A percentile compares a stretch with the other conserved stretches of the same genome.
phyloP scores from a whole-genome alignment of 2,888 invertebrate genomes.

The Gasteruption jaculator region DNA sequence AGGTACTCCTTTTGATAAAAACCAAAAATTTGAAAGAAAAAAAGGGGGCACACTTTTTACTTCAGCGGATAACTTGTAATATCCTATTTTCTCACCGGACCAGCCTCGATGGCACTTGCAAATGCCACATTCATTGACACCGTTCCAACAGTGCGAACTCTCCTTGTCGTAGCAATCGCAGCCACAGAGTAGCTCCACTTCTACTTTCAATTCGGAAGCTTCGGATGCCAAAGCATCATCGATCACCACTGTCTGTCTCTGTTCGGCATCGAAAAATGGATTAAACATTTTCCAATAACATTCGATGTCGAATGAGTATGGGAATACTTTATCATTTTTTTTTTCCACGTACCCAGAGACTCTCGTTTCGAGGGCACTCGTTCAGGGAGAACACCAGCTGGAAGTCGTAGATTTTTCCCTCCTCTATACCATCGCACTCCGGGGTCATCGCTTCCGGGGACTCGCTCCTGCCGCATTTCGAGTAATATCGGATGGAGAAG shows the following conservation, averaged over 20 bases:
- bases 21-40: neutral
- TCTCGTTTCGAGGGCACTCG: constrained; percentile 56
- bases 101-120: constrained; percentile 63
- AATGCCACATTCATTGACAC: constrained; percentile 62
- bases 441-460: constrained; percentile 53
- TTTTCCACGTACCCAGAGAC: constrained; percentile 54
- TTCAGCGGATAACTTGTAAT: constrained; percentile 1
- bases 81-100: constrained; percentile 52
- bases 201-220: constrained; percentile 58
- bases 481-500: constrained; percentile 66
- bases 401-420: constrained; percentile 63
- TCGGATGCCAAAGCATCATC: constrained; percentile 74
- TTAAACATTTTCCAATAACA: neutral
- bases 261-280: constrained; percentile 7
- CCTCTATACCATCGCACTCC: constrained; percentile 60
- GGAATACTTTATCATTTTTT: no score
- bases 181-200: constrained; percentile 71
- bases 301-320: constrained; percentile 16
- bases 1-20: no score
- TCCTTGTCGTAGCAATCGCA: constrained; percentile 60
- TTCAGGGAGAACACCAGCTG: constrained; percentile 60
- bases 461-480: constrained; percentile 63
- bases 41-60: constrained; percentile 1
- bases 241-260: constrained; percentile 59
- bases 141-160: constrained; percentile 52